These are phyloP conservation scores for Trogon surrucura DNA, from an alignment of 2,113 vertebrate genomes.

Conservation along the genomic window DNA sequence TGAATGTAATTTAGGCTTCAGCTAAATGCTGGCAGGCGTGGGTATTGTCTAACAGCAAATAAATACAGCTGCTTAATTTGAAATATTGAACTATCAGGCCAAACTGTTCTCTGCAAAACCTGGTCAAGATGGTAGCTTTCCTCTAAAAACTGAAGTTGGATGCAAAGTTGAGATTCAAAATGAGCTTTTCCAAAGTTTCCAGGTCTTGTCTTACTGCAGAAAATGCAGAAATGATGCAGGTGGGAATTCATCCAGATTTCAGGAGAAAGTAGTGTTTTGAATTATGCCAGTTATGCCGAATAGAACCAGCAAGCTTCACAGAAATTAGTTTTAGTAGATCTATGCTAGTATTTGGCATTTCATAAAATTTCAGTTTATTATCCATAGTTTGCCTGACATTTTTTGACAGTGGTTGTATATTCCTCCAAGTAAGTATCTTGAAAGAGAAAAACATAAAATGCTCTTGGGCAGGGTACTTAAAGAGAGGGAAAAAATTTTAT, in stretches of 20 bases:
- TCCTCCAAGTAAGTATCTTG: background rate
- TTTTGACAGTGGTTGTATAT: background rate
- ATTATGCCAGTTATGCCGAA: background rate
- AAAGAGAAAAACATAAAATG: background rate
- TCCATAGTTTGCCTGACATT: background rate
- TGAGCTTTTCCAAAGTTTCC: background rate
- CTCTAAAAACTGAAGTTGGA: background rate
- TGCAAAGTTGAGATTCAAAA: background rate
- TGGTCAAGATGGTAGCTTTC: background rate
- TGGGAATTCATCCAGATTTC: background rate
- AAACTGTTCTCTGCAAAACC: background rate
- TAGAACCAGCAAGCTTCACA: background rate
- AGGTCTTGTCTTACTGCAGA: background rate
- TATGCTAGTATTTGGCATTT: background rate
- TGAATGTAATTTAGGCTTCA: background rate
- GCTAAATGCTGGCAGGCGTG: background rate
- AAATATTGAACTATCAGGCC: background rate
- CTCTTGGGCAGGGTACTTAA: background rate
- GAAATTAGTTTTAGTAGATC: background rate
- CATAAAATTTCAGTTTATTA: background rate
- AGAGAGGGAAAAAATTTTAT: rapidly evolving
- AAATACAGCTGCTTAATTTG: background rate
- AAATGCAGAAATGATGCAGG: background rate
- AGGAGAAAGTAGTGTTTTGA: background rate
- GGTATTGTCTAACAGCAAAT: background rate